Evolutionary conservation across 2,888 invertebrate genomes (phyloP), one percentile per base, ranked within the genome.

Genomic region (Phyllotreta striolata): DNA sequence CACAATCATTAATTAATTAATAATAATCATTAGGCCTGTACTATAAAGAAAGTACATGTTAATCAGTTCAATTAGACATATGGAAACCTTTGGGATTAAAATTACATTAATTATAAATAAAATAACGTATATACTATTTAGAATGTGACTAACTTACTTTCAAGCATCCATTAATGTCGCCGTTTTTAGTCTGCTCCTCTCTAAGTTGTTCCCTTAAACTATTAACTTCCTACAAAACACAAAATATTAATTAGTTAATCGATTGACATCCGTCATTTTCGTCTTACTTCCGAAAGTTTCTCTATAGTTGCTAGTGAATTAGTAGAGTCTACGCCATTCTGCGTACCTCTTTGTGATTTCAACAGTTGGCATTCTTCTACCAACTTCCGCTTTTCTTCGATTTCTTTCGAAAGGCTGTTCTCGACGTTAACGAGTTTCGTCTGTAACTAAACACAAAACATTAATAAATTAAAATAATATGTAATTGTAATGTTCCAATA

Each of bases 391-490:
- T 74, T 78, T 40, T 72, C 73, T 51, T 72, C 68, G 55, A 71
- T 67, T 69, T 78, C 78, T 56, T 67, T 67, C 37, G 63, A 63
- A 52, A 79, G 64, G 66, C 76, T 70, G 35, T 64, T 66, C 64
- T 79, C 76, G 61, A 80, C 69, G 37, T 67, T 67, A 34, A 66
- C 55, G 43, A 80, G 69, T 69, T 74, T 74, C 37, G 67, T 60
- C 65, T 77, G 69, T 55, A 73, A 63, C 73, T 73, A 66, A 64
- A 75, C 66, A 73, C 74, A 65, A 47, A 55, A 39, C 46, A 52
- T 38, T 55, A 10, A 12, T 44, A 12, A 7, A 44, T 13, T 4
- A 44, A 7, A 12, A 13, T 44, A 4, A n/a, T n/a, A n/a, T n/a
- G n/a, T n/a, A n/a, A 44, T 44, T 10, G 10, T 10, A 44, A 10